Percentiles rank a stretch among this genome's conserved stretches.
phyloP scores from a whole-genome alignment of 2,113 vertebrate species.

The Salvelinus alpinus region DNA sequence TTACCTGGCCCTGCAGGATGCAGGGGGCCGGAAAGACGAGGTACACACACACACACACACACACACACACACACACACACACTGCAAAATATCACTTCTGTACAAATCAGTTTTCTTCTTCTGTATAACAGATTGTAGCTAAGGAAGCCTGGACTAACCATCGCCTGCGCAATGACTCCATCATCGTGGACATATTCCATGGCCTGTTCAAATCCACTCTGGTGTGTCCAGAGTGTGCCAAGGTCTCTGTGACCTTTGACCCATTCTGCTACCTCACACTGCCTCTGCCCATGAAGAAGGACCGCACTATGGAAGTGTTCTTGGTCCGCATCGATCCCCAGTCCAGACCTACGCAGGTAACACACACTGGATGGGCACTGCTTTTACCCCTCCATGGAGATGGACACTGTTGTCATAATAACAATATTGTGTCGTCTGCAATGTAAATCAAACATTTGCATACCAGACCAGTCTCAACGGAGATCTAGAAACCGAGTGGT shows the following conservation, averaged over 20 bases:
- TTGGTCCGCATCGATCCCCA: conserved; percentile 86
- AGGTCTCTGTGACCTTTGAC: conserved; percentile 90
- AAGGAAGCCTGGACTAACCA: conserved; percentile 91
- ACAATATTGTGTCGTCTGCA: too few species aligned
- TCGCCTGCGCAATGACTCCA: conserved; percentile 84
- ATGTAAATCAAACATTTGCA: too few species aligned
- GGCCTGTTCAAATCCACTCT: conserved; percentile 91
- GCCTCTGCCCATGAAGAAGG: conserved; percentile 89
- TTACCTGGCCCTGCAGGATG: conserved; percentile 90
- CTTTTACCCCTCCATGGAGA: not conserved
- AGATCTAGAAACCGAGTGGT: not conserved
- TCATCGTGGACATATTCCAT: conserved; percentile 91
- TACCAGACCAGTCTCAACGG: too few species aligned
- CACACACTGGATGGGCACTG: conserved; percentile 7
- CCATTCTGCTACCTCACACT: conserved; percentile 93
- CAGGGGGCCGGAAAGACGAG: conserved; percentile 89
- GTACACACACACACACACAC: conserved; percentile 57
- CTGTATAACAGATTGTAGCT: conserved; percentile 80
- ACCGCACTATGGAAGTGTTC: conserved; percentile 87
- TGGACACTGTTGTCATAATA: not conserved
- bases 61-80: conserved; percentile 9
- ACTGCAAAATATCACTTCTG: not conserved
- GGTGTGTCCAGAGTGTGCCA: conserved; percentile 88
- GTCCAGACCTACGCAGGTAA: conserved; percentile 87
- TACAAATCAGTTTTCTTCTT: not conserved